Percentiles rank a stretch among this genome's conserved stretches.
Conservation (phyloP, 2,888 invertebrate genomes). For the Meghimatium bilineatum region DNA sequence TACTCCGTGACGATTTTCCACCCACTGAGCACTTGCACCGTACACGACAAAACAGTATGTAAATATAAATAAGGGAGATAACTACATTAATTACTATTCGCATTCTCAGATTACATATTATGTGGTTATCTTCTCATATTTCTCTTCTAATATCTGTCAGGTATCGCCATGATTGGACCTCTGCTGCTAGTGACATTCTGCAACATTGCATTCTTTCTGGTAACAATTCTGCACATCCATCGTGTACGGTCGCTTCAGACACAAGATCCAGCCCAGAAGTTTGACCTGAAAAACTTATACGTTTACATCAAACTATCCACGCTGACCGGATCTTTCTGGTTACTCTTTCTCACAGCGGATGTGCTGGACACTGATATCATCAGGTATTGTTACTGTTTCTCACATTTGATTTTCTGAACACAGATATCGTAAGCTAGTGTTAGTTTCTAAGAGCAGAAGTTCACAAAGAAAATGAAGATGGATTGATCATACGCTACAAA, state of each 20-base stretch:
- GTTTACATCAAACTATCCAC: conserved; percentile 31
- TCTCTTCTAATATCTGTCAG: background rate
- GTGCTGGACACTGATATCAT: background rate
- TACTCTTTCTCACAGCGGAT: background rate
- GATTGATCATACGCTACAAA: too few relatives aligned
- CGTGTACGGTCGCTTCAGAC: background rate
- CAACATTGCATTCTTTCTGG: conserved; percentile 19
- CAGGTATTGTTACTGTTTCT: background rate
- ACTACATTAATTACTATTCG: too few relatives aligned
- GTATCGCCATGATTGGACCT: background rate
- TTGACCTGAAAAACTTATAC: background rate
- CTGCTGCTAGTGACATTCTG: background rate
- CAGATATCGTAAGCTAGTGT: too few relatives aligned
- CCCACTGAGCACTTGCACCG: too few relatives aligned
- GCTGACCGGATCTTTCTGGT: conserved; percentile 23
- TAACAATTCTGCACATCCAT: background rate
- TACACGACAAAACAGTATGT: too few relatives aligned
- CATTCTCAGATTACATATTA: too few relatives aligned
- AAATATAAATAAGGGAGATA: too few relatives aligned
- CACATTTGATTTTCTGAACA: too few relatives aligned
- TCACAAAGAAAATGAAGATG: too few relatives aligned
- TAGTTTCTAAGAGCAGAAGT: too few relatives aligned
- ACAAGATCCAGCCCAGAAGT: background rate
- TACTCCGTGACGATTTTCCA: too few relatives aligned
- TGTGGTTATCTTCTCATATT: too few relatives aligned